Evolutionary conservation across 2,797 vertebrate species (phyloP), one percentile per base, ranked within the genome.

Genomic region (Acipenser transmontanus): DNA sequence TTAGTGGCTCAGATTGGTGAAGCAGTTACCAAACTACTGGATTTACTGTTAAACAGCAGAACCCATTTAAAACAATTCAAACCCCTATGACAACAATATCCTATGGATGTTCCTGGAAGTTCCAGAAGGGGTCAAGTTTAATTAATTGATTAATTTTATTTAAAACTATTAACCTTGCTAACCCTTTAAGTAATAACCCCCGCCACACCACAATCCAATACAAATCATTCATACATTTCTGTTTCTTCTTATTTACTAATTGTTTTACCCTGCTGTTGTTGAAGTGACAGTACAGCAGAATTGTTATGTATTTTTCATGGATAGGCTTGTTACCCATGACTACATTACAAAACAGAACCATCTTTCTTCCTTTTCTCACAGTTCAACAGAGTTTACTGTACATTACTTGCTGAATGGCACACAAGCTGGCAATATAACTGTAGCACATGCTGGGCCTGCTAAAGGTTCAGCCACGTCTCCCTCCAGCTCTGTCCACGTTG

Each of bases 381-480:
- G 78, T 81, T 73, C 65, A 0, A 69, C 68, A 70, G 71, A 78
- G 76, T 84, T 70, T 79, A 85, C 88, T 34, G 34, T 34, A 34
- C 34, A 34, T 89, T 91, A 99, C 88, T 98, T 98, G 89, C 95
- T 98, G 84, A 97, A 99, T 0, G 96, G 97, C 49, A 99, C 93
- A 34, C 96, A 98, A 75, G 93, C 91, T 6, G 97, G 97, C 77
- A 99, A 80, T 73, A 97, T 93, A 76, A 98, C 96, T 0, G 94
- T 98, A 1, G 95, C 94, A 71, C 96, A 99, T 59, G 97, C 92
- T 0, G 97, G 97, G 67, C 97, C 97, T 0, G 97, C 97, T 62
- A 99, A 84, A 8, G 97, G 97, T 82, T 99, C 97, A 0, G 96
- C 97, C 71, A 98, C 96, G 6, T 99, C 97, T 61, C 97, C 97